These are phyloP conservation scores for Hypselothyrea guttata DNA, from an alignment of 2,888 invertebrate genomes.

Conservation along the genomic window DNA sequence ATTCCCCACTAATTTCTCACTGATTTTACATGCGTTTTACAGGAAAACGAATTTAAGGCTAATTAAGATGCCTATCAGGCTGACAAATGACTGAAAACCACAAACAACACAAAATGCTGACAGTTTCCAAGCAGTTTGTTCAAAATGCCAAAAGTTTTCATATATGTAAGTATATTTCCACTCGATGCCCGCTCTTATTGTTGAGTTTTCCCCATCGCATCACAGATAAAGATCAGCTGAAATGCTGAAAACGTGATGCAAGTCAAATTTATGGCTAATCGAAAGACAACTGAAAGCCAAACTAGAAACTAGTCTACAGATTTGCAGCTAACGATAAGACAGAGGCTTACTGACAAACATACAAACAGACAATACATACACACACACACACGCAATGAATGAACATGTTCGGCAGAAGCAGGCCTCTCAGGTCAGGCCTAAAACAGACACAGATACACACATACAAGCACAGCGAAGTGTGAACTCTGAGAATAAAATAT, in stretches of 20 bases:
- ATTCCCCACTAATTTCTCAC: conserved; percentile 1
- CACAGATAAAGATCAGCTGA: conserved; percentile 55
- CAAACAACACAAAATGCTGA: not conserved
- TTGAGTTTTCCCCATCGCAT: conserved; percentile 2
- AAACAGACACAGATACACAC: conserved; percentile 17
- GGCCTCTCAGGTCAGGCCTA: conserved; percentile 43
- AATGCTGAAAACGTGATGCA: conserved; percentile 66
- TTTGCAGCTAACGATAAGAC: conserved; percentile 40
- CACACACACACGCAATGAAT: conserved; percentile 22
- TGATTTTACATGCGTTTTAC: conserved; percentile 3
- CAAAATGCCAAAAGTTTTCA: conserved; percentile 27
- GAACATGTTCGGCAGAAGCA: conserved; percentile 49
- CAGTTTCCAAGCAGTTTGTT: conserved; percentile 9
- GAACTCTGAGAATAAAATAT: conserved; percentile 70
- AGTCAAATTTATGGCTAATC: conserved; percentile 65
- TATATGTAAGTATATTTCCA: too few species aligned
- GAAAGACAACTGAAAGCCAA: conserved; percentile 28
- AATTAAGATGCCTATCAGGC: conserved; percentile 51
- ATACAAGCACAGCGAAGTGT: conserved; percentile 45
- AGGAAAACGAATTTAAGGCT: conserved; percentile 37
- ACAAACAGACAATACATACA: conserved; percentile 25
- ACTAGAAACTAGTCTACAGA: conserved; percentile 23
- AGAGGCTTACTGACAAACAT: conserved; percentile 15
- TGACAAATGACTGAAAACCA: conserved; percentile 6
- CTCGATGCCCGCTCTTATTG: too few species aligned